A percentile compares a stretch with the other conserved stretches of the same genome.
phyloP scores from a whole-genome alignment of 2,888 invertebrate species.

The Deroplatys truncata region DNA sequence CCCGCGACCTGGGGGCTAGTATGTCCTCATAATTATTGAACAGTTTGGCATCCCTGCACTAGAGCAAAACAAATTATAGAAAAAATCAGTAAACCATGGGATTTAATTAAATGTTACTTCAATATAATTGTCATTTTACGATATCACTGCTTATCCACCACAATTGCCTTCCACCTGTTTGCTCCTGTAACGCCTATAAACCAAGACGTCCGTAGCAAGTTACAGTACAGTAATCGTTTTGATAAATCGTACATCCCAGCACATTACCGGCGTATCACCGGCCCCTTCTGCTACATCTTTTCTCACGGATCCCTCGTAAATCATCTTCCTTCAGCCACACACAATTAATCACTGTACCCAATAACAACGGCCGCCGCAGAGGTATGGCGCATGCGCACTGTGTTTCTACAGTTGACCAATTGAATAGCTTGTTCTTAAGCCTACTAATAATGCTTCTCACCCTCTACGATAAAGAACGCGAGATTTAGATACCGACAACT shows the following conservation, averaged over 20 bases:
- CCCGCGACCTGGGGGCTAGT: too few species aligned
- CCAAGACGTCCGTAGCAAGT: too few species aligned
- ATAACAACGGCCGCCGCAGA: neutral
- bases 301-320: neutral
- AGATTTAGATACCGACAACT: neutral
- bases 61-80: too few species aligned
- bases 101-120: too few species aligned
- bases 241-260: neutral
- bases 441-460: neutral
- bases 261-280: neutral
- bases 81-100: too few species aligned
- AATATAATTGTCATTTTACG: too few species aligned
- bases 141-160: too few species aligned
- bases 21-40: too few species aligned
- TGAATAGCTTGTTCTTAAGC: neutral
- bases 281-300: neutral
- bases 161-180: too few species aligned
- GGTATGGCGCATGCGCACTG: neutral
- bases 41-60: too few species aligned
- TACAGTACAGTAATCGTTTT: neutral
- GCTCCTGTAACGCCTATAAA: too few species aligned
- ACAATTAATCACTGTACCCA: constrained; percentile 1
- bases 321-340: neutral
- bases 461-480: neutral
- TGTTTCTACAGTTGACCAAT: neutral